A percentile compares a stretch with the other conserved stretches of the same genome.
Conservation (phyloP, 2,888 invertebrate genomes). For the Lissonota sp. region DNA sequence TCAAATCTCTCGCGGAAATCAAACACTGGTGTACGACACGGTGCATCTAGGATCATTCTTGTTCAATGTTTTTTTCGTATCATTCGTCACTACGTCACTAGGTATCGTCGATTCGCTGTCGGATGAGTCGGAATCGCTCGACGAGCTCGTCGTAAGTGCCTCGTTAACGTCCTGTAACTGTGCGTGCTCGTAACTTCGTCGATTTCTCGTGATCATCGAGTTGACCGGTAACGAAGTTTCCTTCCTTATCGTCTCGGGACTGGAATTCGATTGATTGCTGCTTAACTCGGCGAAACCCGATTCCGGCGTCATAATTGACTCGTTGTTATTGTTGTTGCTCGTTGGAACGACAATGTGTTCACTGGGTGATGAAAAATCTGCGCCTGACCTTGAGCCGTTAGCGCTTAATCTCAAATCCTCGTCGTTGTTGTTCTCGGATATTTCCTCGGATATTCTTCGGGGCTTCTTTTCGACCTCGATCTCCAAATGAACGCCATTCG, state of each 20-base stretch:
- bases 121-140: conserved; percentile 68
- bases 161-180: conserved; percentile 76
- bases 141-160: conserved; percentile 66
- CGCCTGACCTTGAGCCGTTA: conserved; percentile 38
- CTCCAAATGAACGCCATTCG: conserved; percentile 49
- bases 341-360: conserved; percentile 35
- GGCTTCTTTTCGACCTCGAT: conserved; percentile 64
- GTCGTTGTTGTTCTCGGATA: conserved; percentile 23
- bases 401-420: neutral
- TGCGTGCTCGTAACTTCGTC: conserved; percentile 77
- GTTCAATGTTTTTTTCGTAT: neutral
- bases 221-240: conserved; percentile 62
- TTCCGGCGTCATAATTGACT: conserved; percentile 72
- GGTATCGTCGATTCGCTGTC: conserved; percentile 65
- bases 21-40: conserved; percentile 75
- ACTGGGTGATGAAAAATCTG: conserved; percentile 36
- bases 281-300: conserved; percentile 74
- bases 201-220: conserved; percentile 67
- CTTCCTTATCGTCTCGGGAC: conserved; percentile 69
- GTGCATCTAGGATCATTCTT: conserved; percentile 63
- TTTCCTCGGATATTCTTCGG: conserved; percentile 43
- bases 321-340: conserved; percentile 3
- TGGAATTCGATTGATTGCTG: conserved; percentile 69
- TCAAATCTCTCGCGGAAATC: conserved; percentile 42
- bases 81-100: conserved; percentile 21